These are phyloP conservation scores for Coilia nasus DNA, from an alignment of 2,797 vertebrate genomes.

Conservation along the genomic window DNA sequence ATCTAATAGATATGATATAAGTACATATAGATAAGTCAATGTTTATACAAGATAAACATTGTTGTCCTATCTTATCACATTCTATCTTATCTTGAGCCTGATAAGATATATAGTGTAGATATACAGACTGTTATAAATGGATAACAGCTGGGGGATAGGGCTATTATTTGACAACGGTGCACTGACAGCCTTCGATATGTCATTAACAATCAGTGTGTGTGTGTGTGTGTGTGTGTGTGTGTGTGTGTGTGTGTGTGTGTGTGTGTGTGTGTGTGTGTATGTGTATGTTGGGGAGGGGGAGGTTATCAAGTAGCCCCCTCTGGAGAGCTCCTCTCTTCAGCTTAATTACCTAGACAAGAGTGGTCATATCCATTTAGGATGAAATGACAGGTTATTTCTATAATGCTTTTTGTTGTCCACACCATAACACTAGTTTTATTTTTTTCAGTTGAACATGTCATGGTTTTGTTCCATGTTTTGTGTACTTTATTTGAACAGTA, in stretches of 20 bases:
- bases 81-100: background rate
- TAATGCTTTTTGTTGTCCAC: background rate
- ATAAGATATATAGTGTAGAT: background rate
- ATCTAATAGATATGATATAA: no score
- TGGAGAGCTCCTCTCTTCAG: background rate
- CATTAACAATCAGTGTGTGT: no score
- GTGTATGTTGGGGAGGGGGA: background rate
- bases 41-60: background rate
- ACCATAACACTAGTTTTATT: background rate
- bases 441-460: no score
- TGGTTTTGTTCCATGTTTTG: background rate
- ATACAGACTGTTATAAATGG: no score
- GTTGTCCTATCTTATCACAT: background rate
- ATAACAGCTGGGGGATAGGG: no score
- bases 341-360: background rate
- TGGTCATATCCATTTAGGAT: background rate
- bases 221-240: background rate
- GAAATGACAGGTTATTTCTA: background rate
- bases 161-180: no score
- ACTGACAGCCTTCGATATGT: constrained; percentile 40
- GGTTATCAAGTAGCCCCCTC: background rate
- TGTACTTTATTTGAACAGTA: no score
- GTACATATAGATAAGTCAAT: background rate
- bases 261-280: background rate
- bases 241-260: constrained; percentile 27